Evolutionary conservation across 64 coral and sea anemone genomes (phyloP), one percentile per base, ranked within the genome.

Genomic region (Cladopsammia gracilis): DNA sequence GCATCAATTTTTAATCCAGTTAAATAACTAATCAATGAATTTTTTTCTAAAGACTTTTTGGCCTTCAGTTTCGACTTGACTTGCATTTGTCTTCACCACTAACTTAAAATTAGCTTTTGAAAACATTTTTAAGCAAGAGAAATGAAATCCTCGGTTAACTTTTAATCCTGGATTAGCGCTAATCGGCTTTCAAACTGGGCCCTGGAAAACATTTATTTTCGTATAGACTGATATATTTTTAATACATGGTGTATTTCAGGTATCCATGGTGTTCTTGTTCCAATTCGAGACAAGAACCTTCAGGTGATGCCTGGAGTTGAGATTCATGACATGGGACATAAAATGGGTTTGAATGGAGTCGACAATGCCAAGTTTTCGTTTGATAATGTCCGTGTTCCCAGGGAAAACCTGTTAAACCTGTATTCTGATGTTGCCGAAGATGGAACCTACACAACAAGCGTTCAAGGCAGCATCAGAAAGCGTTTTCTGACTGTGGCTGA

Each of bases 351-450:
- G 77, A 96, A 92, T 50, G 94, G 94, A 62, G 94, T 96, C 1
- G 90, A 96, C 77, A 96, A 96, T 96, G 94, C 94, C 56, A 96
- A 96, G 50, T 88, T 96, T 77, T 92, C 87, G 75, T 96, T 96
- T 75, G 64, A 88, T 23, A 96, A 96, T 89, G 94, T 96, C 0
- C 90, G 90, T 89, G 94, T 96, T 3, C 90, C 94, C 13, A 87
- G 94, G 89, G 94, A 92, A 88, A 96, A 96, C 68, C 70, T 96
- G 57, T 75, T 96, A 3, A 96, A 96, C 79, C 76, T 96, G 67
- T 96, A 89, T 59, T 96, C 95, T 23, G 90, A 96, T 88, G 95
- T 96, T 67, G 85, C 75, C 10, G 85, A 96, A 50, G 95, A 96
- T 93, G 95, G 95, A 76, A 89, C 90, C 2, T 96, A 96, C 58